A percentile compares a stretch with the other conserved stretches of the same genome.
These are phyloP conservation scores for Erythrocebus patas DNA, from an alignment of 2,113 vertebrate species.

Conservation along the genomic window DNA sequence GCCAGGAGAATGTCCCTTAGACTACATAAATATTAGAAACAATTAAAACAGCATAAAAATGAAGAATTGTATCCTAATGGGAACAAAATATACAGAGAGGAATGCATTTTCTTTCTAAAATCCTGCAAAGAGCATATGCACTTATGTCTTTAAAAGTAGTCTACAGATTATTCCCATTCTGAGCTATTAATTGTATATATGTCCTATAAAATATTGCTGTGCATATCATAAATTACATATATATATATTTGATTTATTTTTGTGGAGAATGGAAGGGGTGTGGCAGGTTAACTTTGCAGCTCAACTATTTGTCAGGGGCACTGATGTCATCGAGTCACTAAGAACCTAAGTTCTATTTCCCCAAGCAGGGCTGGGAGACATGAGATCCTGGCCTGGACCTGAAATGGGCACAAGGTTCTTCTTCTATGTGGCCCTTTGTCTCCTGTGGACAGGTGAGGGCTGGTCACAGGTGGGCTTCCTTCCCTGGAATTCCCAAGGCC, in stretches of 20 bases:
- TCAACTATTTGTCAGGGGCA: neutral
- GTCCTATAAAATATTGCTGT: neutral
- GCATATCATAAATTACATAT: neutral
- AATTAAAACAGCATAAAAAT: neutral
- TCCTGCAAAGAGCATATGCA: neutral
- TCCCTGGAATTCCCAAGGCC: no score
- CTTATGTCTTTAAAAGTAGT: neutral
- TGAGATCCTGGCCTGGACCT: neutral
- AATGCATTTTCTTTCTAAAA: neutral
- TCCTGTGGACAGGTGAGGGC: neutral
- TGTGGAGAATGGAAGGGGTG: neutral
- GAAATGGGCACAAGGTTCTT: neutral
- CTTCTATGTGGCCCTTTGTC: neutral
- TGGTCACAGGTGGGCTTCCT: no score
- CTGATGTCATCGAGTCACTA: neutral
- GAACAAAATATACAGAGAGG: neutral
- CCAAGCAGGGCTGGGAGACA: neutral
- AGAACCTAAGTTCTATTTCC: neutral
- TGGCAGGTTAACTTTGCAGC: neutral
- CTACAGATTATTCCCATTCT: neutral
- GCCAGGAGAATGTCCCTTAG: neutral
- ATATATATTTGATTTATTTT: neutral
- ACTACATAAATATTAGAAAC: neutral
- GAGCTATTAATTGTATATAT: neutral
- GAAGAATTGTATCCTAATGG: neutral